Conservation (phyloP, 2,888 invertebrate genomes). For the Hermaeophaga mercurialis region DNA sequence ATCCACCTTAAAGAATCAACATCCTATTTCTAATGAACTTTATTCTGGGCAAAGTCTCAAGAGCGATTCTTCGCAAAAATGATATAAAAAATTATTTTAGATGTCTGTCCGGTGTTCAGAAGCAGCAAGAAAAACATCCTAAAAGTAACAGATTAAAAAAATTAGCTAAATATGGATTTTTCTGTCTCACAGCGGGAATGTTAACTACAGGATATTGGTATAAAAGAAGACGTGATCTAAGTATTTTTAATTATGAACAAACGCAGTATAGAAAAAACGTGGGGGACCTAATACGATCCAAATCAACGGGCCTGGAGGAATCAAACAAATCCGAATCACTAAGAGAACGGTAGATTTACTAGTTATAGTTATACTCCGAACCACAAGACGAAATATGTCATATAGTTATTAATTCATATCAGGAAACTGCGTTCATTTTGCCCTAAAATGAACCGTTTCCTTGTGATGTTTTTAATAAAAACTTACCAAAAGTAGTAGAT, state of each 20-base stretch:
- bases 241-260: neutral
- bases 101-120: neutral
- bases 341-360: conserved; percentile 14
- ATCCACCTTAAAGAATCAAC: neutral
- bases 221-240: neutral
- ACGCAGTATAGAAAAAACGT: conserved; percentile 10
- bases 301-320: neutral
- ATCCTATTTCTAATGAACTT: neutral
- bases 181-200: neutral
- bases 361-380: no score
- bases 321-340: neutral
- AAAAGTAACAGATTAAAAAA: no score
- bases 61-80: neutral
- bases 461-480: no score
- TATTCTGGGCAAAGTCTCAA: neutral
- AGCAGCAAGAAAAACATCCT: neutral
- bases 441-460: no score
- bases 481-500: no score
- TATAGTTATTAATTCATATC: no score
- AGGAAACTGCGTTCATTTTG: no score
- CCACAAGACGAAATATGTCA: no score
- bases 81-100: no score
- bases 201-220: neutral
- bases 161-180: neutral
- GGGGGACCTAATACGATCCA: neutral